phyloP scores from a whole-genome alignment of 2,888 invertebrate species.

The Odontomyia ornata region DNA sequence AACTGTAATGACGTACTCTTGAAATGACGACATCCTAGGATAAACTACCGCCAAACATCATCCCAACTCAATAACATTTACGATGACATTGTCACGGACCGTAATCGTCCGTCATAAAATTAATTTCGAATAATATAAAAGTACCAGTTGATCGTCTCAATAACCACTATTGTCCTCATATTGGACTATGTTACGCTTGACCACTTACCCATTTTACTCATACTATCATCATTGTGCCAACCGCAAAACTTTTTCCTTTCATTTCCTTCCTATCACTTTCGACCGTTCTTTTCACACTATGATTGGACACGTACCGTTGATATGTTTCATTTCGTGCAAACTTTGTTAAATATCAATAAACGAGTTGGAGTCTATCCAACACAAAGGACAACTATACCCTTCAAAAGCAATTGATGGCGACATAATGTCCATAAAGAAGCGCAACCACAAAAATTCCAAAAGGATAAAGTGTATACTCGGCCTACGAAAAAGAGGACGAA shows the following conservation, averaged over 20 bases:
- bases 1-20: too few relatives aligned
- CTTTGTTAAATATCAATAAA: conserved; percentile 50
- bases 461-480: conserved; percentile 21
- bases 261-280: not conserved
- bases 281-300: not conserved
- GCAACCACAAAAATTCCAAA: conserved; percentile 35
- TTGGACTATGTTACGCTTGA: not conserved
- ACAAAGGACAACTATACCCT: conserved; percentile 31
- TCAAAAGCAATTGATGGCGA: conserved; percentile 25
- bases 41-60: not conserved
- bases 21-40: too few relatives aligned
- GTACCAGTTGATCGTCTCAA: conserved; percentile 47
- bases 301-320: conserved; percentile 10
- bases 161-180: conserved; percentile 15
- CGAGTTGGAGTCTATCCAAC: conserved; percentile 47
- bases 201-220: not conserved
- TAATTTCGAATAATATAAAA: conserved; percentile 48
- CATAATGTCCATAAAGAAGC: conserved; percentile 27
- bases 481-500: not conserved
- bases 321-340: conserved; percentile 21
- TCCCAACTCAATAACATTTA: not conserved
- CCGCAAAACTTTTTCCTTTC: conserved; percentile 1
- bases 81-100: conserved; percentile 34
- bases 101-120: conserved; percentile 47
- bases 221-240: not conserved